Evolutionary conservation across 2,113 vertebrate genomes (phyloP).

Genomic region (Pristiophorus japonicus): DNA sequence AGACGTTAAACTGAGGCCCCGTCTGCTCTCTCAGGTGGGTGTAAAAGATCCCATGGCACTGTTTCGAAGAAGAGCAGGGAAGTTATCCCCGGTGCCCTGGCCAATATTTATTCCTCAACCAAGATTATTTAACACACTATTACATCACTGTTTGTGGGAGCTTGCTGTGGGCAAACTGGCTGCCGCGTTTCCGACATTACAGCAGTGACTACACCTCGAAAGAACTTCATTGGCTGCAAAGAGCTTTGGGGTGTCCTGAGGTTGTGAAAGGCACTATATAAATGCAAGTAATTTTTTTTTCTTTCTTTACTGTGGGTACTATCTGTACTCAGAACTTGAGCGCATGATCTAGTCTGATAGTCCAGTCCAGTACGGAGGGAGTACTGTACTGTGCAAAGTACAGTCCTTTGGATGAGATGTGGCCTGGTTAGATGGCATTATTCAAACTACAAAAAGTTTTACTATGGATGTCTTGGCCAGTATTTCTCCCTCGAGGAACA

Average conservation of each 20-base stretch:
- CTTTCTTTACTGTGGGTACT: neutral
- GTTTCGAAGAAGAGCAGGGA: too few species aligned
- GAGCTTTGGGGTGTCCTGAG: too few species aligned
- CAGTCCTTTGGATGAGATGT: neutral
- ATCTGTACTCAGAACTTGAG: neutral
- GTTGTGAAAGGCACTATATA: neutral
- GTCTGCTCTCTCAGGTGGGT: neutral
- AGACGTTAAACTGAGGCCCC: neutral
- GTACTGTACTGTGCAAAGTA: neutral
- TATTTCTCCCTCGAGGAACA: neutral
- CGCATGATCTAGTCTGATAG: neutral
- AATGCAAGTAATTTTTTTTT: neutral
- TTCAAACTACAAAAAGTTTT: neutral
- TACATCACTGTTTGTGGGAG: too few species aligned
- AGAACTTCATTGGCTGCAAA: too few species aligned
- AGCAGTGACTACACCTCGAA: too few species aligned
- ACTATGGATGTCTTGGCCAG: too few species aligned
- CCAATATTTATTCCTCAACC: too few species aligned
- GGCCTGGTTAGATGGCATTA: neutral
- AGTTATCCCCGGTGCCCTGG: too few species aligned
- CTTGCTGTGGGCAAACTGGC: too few species aligned
- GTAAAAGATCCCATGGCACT: too few species aligned
- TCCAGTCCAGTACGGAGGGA: neutral
- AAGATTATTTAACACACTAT: too few species aligned
- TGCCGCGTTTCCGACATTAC: too few species aligned